Conservation (phyloP, 1,140 invertebrate species). For the Hyposmocoma kahamanoa region DNA sequence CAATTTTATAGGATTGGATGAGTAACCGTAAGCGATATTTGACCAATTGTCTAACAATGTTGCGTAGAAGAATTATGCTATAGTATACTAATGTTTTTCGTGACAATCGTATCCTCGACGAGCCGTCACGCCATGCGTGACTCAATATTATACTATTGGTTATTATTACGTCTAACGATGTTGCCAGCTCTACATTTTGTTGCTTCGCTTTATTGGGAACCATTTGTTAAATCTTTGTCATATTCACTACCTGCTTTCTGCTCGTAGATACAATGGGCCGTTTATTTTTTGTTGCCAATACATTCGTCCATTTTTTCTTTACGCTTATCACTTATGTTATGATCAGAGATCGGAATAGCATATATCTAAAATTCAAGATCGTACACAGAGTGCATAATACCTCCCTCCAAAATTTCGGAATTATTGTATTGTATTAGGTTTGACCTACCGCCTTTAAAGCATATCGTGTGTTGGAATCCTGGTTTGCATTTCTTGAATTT, state of each 20-base stretch:
- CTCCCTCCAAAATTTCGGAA: no score
- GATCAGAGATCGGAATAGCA: no score
- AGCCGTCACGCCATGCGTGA: slow-evolving; percentile 57
- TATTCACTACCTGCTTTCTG: slow-evolving; percentile 12
- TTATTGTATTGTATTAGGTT: no score
- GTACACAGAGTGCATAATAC: no score
- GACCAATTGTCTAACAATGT: slow-evolving; percentile 12
- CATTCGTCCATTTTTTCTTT: no score
- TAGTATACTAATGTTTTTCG: slow-evolving; percentile 45
- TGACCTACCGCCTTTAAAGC: no score
- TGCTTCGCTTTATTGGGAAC: not conserved
- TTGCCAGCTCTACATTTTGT: slow-evolving; percentile 24
- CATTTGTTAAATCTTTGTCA: not conserved
- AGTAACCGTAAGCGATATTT: not conserved
- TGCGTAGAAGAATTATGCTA: slow-evolving; percentile 22
- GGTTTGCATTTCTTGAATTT: no score
- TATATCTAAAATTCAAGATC: no score
- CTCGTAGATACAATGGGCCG: slow-evolving; percentile 5
- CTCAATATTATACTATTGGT: slow-evolving; percentile 41
- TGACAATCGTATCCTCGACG: slow-evolving; percentile 52
- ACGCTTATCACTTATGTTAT: no score
- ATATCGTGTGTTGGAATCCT: no score
- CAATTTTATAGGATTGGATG: no score
- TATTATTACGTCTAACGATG: slow-evolving; percentile 37
- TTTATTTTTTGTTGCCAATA: no score